phyloP scores from a whole-genome alignment of 2,113 vertebrate genomes.

The Nerophis ophidion region DNA sequence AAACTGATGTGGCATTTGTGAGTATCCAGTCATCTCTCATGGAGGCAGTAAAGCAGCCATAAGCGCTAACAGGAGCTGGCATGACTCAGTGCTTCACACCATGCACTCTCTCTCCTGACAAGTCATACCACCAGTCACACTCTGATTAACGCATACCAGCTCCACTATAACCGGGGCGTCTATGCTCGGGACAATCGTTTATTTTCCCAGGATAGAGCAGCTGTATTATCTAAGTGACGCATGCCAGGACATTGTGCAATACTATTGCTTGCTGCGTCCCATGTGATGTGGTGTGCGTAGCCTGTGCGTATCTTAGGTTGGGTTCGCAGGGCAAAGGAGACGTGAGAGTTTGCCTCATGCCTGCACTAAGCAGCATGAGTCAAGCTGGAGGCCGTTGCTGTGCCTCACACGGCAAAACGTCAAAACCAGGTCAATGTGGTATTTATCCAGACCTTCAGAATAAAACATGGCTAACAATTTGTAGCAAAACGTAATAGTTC shows the following conservation, averaged over 20 bases:
- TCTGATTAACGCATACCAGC: slow-evolving; percentile 11
- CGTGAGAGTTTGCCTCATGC: slow-evolving; percentile 18
- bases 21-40: slow-evolving; percentile 3
- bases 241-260: not conserved
- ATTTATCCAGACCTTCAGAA: not conserved
- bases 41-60: not conserved
- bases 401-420: slow-evolving; percentile 8
- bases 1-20: not conserved
- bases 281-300: slow-evolving; percentile 7
- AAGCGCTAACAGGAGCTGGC: slow-evolving; percentile 5
- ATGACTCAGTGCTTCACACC: slow-evolving; percentile 36
- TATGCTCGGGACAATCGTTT: slow-evolving; percentile 8
- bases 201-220: not conserved
- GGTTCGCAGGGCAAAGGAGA: slow-evolving; percentile 26
- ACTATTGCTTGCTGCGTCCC: slow-evolving; percentile 1
- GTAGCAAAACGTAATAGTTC: no score
- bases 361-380: slow-evolving; percentile 34
- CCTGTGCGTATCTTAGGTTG: slow-evolving; percentile 15
- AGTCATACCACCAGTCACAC: slow-evolving; percentile 30
- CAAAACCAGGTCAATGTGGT: not conserved
- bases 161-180: slow-evolving; percentile 5
- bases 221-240: slow-evolving; percentile 1
- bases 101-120: slow-evolving; percentile 11
- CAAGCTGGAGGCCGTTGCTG: slow-evolving; percentile 39
- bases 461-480: no score